These are phyloP conservation scores for Tetraneura akinire DNA, from an alignment of 1,140 invertebrate genomes.

Conservation along the genomic window DNA sequence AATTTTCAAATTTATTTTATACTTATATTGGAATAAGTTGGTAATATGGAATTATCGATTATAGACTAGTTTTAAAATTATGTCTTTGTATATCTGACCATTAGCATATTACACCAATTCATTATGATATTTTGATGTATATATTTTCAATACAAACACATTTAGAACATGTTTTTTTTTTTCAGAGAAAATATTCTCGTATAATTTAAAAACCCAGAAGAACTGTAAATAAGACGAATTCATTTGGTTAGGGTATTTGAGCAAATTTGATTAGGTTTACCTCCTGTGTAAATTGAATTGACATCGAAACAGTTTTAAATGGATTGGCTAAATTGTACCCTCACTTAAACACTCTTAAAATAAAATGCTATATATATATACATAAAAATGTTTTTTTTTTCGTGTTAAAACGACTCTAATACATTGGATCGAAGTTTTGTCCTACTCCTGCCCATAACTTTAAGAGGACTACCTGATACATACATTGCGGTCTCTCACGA, in stretches of 20 bases:
- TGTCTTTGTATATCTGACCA: background rate
- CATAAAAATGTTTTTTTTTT: background rate
- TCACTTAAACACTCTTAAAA: slow-evolving; percentile 12
- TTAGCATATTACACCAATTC: no score
- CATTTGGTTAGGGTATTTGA: slow-evolving; percentile 33
- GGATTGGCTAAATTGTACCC: slow-evolving; percentile 25
- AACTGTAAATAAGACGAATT: slow-evolving; percentile 29
- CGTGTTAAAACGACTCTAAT: slow-evolving; percentile 13
- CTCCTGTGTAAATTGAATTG: slow-evolving; percentile 43
- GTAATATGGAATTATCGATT: background rate
- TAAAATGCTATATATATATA: slow-evolving; percentile 25
- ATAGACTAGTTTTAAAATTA: background rate
- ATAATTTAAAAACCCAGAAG: background rate
- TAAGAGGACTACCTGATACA: background rate
- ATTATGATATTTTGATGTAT: background rate
- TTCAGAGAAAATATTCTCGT: background rate
- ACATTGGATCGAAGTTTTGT: background rate
- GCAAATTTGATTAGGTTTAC: slow-evolving; percentile 34
- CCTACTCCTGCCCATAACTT: background rate
- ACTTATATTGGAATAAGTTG: no score
- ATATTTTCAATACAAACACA: slow-evolving; percentile 27
- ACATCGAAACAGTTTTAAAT: slow-evolving; percentile 50
- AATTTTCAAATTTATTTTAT: no score
- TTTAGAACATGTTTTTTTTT: slow-evolving; percentile 22
- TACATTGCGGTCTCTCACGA: background rate